phyloP scores from a whole-genome alignment of 2,797 vertebrate species.

The Acipenser transmontanus region DNA sequence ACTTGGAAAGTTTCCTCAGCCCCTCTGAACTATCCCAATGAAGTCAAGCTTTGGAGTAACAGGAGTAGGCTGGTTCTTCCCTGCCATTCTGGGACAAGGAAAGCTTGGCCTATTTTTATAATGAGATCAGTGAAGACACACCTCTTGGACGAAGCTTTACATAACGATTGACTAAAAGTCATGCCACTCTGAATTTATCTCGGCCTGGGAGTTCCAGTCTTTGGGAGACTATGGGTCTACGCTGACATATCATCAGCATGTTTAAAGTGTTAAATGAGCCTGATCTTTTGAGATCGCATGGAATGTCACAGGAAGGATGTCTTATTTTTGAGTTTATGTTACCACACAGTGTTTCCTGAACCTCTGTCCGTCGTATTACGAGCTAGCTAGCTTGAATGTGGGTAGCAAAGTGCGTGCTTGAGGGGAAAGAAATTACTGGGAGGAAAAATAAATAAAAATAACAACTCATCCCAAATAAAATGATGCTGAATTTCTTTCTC shows the following conservation, averaged over 20 bases:
- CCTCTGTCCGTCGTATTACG: slow-evolving; percentile 45
- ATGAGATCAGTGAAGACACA: slow-evolving; percentile 38
- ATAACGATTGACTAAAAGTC: slow-evolving; percentile 12
- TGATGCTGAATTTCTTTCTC: background rate
- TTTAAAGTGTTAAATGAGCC: too few species aligned
- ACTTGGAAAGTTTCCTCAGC: slow-evolving; percentile 7
- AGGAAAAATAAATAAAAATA: background rate
- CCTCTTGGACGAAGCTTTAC: slow-evolving; percentile 23
- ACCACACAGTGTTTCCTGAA: slow-evolving; percentile 49
- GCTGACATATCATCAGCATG: too few species aligned
- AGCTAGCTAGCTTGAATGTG: slow-evolving; percentile 26
- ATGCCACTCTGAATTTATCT: background rate
- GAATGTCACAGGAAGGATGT: slow-evolving; percentile 56
- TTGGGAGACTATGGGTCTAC: too few species aligned
- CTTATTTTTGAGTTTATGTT: slow-evolving; percentile 39
- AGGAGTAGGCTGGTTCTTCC: slow-evolving; percentile 37
- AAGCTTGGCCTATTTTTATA: slow-evolving; percentile 48
- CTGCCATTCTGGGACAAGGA: slow-evolving; percentile 33
- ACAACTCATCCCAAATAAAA: background rate
- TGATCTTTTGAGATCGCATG: slow-evolving; percentile 42
- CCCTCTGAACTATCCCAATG: background rate
- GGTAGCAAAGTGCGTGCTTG: slow-evolving; percentile 20
- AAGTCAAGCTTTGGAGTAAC: slow-evolving; percentile 26
- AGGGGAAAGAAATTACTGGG: slow-evolving; percentile 25
- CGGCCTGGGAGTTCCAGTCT: too few species aligned